Evolutionary conservation across 2,888 invertebrate species (phyloP).

Genomic region (Erynnis tages): DNA sequence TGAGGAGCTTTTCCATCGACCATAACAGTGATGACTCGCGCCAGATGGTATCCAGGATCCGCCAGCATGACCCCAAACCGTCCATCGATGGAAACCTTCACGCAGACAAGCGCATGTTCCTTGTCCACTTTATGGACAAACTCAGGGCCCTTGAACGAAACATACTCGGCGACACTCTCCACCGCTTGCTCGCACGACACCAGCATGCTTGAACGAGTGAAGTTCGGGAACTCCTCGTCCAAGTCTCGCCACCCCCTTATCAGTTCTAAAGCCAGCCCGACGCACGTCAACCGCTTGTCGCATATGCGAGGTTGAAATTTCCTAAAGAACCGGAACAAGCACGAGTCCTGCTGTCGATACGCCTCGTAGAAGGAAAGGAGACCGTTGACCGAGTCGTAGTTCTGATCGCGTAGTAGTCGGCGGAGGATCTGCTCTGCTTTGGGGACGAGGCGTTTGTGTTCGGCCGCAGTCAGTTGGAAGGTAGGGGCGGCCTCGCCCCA

Average conservation of each 20-base stretch:
- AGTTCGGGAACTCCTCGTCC: neutral
- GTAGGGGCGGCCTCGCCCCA: neutral
- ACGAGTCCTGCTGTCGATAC: neutral
- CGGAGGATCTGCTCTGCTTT: neutral
- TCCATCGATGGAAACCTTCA: neutral
- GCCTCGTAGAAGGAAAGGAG: constrained; percentile 8
- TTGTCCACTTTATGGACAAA: neutral
- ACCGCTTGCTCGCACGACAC: constrained; percentile 16
- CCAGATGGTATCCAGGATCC: constrained; percentile 15
- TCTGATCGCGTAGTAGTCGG: neutral
- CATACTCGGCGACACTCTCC: neutral
- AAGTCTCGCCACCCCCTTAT: neutral
- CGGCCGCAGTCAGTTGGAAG: neutral
- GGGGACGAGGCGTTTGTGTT: neutral
- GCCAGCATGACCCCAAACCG: constrained; percentile 5
- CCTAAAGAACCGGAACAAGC: neutral
- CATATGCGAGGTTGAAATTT: neutral
- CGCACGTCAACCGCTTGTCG: constrained; percentile 3
- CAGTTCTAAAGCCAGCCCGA: neutral
- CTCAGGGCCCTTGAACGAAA: neutral
- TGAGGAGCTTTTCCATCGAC: neutral
- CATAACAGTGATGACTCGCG: constrained; percentile 5
- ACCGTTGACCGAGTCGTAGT: constrained; percentile 9
- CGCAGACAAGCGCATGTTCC: constrained; percentile 8
- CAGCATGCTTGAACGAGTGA: neutral